Percentiles rank a stretch among this genome's conserved stretches.
phyloP scores from a whole-genome alignment of 2,888 invertebrate species.

The Melinaea menophilus region DNA sequence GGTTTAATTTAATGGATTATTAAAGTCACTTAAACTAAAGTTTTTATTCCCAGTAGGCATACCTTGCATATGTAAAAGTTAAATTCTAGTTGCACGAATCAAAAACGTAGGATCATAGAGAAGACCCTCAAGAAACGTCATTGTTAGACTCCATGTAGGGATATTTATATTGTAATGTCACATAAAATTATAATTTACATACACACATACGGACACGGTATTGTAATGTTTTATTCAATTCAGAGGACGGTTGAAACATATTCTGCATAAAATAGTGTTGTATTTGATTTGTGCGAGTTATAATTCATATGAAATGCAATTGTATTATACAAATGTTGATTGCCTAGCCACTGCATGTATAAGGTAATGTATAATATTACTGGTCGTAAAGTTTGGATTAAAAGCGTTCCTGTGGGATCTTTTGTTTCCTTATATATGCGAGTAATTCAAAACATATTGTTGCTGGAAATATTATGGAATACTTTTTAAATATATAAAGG shows the following conservation, averaged over 20 bases:
- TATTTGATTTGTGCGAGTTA: slow-evolving; percentile 28
- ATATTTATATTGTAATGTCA: no score
- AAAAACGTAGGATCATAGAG: no score
- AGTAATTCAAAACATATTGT: not conserved
- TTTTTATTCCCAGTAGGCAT: no score
- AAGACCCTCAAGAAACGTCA: no score
- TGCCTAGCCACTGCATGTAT: not conserved
- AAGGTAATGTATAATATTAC: not conserved
- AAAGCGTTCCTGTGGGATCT: slow-evolving; percentile 5
- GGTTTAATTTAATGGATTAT: no score
- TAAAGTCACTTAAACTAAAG: no score
- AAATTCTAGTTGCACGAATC: no score
- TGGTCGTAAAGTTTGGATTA: slow-evolving; percentile 1
- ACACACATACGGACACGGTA: not conserved
- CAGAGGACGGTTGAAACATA: slow-evolving; percentile 24
- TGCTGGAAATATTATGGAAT: not conserved
- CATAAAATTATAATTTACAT: no score
- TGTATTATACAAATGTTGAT: slow-evolving; percentile 5
- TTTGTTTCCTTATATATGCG: not conserved
- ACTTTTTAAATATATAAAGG: not conserved
- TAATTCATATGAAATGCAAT: slow-evolving; percentile 23
- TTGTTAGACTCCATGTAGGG: no score
- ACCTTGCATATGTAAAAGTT: no score
- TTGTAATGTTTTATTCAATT: slow-evolving; percentile 32
- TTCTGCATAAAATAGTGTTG: slow-evolving; percentile 28